Evolutionary conservation across 2,888 invertebrate species (phyloP).

Genomic region (Strigamia maritima): DNA sequence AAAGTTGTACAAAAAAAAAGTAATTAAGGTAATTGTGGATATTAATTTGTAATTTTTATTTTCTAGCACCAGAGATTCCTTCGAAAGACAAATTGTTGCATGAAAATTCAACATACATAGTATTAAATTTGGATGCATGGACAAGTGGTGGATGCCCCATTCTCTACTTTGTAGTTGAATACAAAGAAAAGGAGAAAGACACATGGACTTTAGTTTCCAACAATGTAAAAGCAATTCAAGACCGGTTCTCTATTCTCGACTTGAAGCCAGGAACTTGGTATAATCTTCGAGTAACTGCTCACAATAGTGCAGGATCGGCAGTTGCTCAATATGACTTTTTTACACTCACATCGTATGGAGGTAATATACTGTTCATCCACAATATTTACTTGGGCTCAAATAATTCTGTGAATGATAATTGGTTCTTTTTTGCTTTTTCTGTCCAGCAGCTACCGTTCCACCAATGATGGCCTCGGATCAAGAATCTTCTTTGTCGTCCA

Average conservation of each 20-base stretch:
- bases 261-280: slow-evolving; percentile 93
- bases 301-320: slow-evolving; percentile 41
- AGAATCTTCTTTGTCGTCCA: slow-evolving; percentile 59
- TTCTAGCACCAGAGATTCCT: slow-evolving; percentile 41
- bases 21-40: not conserved
- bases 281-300: slow-evolving; percentile 72
- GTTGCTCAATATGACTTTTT: slow-evolving; percentile 40
- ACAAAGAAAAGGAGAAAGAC: slow-evolving; percentile 64
- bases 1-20: no score
- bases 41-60: not conserved
- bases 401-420: no score
- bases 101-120: slow-evolving; percentile 57
- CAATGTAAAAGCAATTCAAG: slow-evolving; percentile 84
- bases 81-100: slow-evolving; percentile 36
- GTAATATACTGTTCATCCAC: not conserved
- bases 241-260: slow-evolving; percentile 78
- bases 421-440: not conserved
- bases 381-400: no score
- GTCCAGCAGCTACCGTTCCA: slow-evolving; percentile 38
- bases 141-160: slow-evolving; percentile 92
- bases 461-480: slow-evolving; percentile 39
- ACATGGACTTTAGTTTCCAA: slow-evolving; percentile 95
- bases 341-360: slow-evolving; percentile 41
- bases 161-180: slow-evolving; percentile 90
- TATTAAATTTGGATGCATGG: slow-evolving; percentile 88